A percentile compares a stretch with the other conserved stretches of the same genome.
Conservation (phyloP, 2,797 vertebrate genomes). For the Channa striata region DNA sequence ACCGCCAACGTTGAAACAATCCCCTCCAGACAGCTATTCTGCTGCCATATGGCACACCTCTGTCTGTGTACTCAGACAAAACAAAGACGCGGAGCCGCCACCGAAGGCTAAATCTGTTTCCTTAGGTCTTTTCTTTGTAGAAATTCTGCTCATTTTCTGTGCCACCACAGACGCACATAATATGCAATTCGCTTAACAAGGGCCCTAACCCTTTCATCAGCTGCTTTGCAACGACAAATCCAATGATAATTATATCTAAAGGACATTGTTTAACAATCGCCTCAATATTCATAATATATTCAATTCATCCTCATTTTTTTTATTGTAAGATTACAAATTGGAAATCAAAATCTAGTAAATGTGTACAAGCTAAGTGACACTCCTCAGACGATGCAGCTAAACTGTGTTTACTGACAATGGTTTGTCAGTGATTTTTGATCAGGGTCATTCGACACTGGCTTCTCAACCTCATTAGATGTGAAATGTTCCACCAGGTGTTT, state of each 20-base stretch:
- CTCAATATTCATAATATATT: neutral
- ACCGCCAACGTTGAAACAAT: slow-evolving; percentile 68
- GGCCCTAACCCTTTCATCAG: neutral
- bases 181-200: neutral
- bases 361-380: neutral
- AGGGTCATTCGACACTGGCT: too few relatives aligned
- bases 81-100: slow-evolving; percentile 50
- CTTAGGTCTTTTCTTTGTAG: slow-evolving; percentile 10
- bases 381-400: too few relatives aligned
- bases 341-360: neutral
- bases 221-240: neutral
- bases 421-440: too few relatives aligned
- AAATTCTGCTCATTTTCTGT: slow-evolving; percentile 9
- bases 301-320: neutral
- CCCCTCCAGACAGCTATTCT: slow-evolving; percentile 73
- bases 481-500: too few relatives aligned
- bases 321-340: neutral
- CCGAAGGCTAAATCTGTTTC: slow-evolving; percentile 24
- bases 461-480: too few relatives aligned
- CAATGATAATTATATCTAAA: slow-evolving; percentile 7
- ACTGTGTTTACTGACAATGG: neutral
- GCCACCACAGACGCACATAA: neutral
- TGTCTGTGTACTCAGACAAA: slow-evolving; percentile 59
- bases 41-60: slow-evolving; percentile 78
- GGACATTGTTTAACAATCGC: neutral